Conservation (phyloP, 1,140 invertebrate species). For the Papilio dardanus region DNA sequence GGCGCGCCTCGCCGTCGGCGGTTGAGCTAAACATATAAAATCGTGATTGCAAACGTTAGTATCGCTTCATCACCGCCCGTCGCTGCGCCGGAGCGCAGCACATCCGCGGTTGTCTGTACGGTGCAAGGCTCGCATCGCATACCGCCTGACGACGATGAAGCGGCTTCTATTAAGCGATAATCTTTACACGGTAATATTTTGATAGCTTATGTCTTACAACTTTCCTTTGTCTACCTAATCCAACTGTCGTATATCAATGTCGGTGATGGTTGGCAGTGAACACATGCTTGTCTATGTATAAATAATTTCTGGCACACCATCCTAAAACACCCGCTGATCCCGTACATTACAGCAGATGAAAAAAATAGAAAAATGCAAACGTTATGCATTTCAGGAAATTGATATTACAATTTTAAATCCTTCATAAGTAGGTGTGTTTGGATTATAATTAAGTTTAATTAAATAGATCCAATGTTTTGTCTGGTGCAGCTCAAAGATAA, state of each 20-base stretch:
- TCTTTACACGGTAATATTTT: neutral
- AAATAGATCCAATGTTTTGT: slow-evolving; percentile 2
- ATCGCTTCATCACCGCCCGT: no score
- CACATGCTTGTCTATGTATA: neutral
- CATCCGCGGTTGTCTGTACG: no score
- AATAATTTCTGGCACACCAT: neutral
- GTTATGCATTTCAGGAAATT: neutral
- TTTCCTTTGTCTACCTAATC: neutral
- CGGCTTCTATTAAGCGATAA: neutral
- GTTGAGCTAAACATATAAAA: no score
- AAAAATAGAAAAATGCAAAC: neutral
- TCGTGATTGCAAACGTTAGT: no score
- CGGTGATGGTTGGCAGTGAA: neutral
- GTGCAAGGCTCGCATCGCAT: no score
- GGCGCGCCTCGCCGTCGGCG: no score
- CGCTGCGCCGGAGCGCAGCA: no score
- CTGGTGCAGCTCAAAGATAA: neutral
- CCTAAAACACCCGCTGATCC: neutral
- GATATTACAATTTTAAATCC: neutral
- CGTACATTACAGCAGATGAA: neutral
- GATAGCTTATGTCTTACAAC: neutral
- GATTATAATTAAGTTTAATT: slow-evolving; percentile 3
- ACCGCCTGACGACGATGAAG: neutral
- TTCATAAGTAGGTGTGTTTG: neutral
- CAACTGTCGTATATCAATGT: neutral